These are phyloP conservation scores for Emys orbicularis DNA, from an alignment of 2,797 vertebrate genomes.

Conservation along the genomic window DNA sequence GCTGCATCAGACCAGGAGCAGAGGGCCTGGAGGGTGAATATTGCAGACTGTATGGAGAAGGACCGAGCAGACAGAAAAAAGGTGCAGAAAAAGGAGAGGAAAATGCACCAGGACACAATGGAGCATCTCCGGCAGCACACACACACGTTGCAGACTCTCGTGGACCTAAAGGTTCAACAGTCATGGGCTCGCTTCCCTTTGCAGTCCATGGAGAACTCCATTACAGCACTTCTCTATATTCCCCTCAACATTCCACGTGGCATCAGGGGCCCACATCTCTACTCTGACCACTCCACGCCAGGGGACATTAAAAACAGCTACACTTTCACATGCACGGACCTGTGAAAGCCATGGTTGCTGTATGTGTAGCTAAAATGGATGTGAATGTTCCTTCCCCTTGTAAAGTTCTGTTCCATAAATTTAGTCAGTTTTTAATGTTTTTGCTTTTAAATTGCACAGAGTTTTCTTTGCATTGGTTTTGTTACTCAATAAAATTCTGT, in stretches of 20 bases:
- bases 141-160: not conserved
- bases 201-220: too few relatives aligned
- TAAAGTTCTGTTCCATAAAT: not conserved
- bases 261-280: not conserved
- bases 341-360: not conserved
- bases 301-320: not conserved
- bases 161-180: not conserved
- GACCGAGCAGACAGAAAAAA: not conserved
- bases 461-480: not conserved
- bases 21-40: not conserved
- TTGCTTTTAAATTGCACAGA: not conserved
- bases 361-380: not conserved
- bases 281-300: not conserved
- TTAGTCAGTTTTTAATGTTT: not conserved
- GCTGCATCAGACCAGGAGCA: not conserved
- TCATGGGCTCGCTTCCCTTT: not conserved
- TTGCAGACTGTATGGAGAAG: not conserved
- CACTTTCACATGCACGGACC: not conserved
- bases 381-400: not conserved
- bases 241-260: not conserved
- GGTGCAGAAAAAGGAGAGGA: not conserved
- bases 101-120: not conserved
- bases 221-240: not conserved
- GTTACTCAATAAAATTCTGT: not conserved
- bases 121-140: not conserved